Evolutionary conservation across 2,888 invertebrate species (phyloP).

Genomic region (Petrophora chlorosata): DNA sequence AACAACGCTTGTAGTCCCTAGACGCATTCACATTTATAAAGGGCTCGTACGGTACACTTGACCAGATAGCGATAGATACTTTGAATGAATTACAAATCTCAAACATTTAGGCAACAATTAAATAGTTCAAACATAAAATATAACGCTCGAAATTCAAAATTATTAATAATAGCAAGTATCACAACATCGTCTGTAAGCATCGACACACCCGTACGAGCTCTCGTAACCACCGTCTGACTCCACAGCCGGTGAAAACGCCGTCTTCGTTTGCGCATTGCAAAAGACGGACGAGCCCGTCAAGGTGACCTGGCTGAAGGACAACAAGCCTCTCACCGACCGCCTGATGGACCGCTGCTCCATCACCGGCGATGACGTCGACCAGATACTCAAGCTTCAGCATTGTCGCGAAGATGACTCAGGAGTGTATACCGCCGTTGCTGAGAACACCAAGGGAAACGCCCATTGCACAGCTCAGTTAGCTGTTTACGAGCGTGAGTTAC

Average conservation of each 20-base stretch:
- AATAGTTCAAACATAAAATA: not conserved
- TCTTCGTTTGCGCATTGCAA: conserved; percentile 90
- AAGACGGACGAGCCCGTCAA: conserved; percentile 83
- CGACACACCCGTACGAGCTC: conserved; percentile 60
- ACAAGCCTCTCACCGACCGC: conserved; percentile 90
- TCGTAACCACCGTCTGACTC: conserved; percentile 62
- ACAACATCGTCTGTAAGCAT: not conserved
- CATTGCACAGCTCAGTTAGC: conserved; percentile 94
- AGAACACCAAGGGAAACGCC: conserved; percentile 90
- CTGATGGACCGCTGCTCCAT: conserved; percentile 89
- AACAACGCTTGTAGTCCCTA: conserved; percentile 62
- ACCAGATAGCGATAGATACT: too few relatives aligned
- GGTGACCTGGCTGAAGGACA: conserved; percentile 94
- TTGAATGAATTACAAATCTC: conserved; percentile 11
- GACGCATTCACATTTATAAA: conserved; percentile 37
- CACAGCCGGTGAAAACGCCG: conserved; percentile 92
- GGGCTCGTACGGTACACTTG: conserved; percentile 58
- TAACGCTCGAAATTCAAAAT: conserved; percentile 5
- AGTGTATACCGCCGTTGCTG: conserved; percentile 94
- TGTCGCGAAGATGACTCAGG: conserved; percentile 92
- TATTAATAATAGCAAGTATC: not conserved
- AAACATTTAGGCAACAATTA: not conserved
- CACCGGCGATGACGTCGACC: conserved; percentile 82
- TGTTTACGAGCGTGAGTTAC: conserved; percentile 91
- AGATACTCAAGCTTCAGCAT: conserved; percentile 90